Evolutionary conservation across 2,113 vertebrate species (phyloP).

Genomic region (Cephalopterus ornatus): DNA sequence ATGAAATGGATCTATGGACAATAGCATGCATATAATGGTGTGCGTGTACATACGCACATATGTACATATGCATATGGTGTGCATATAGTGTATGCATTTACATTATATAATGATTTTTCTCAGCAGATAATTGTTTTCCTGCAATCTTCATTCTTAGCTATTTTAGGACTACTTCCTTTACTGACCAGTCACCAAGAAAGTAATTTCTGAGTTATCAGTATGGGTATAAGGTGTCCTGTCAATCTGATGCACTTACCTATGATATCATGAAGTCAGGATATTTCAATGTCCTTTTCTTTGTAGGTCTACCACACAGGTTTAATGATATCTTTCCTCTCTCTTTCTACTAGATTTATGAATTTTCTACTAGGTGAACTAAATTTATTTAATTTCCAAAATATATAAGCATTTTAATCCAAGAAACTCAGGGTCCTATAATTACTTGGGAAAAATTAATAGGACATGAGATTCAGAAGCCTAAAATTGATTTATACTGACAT

Average conservation of each 20-base stretch:
- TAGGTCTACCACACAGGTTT: background rate
- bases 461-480: background rate
- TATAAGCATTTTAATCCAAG: background rate
- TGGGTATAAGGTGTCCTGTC: background rate
- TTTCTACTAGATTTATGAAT: background rate
- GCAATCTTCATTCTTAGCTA: background rate
- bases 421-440: background rate
- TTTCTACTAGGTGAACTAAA: background rate
- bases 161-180: background rate
- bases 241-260: background rate
- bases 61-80: background rate
- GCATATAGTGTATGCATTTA: background rate
- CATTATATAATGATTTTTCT: background rate
- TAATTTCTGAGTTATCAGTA: background rate
- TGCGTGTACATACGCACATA: background rate
- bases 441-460: background rate
- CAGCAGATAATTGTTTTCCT: background rate
- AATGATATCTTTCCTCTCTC: background rate
- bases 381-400: background rate
- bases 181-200: background rate
- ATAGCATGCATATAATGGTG: background rate
- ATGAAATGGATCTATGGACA: background rate
- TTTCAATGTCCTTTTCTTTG: background rate
- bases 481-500: background rate
- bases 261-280: background rate